phyloP scores from a whole-genome alignment of 1,140 invertebrate species.

The Cydia pomonella region DNA sequence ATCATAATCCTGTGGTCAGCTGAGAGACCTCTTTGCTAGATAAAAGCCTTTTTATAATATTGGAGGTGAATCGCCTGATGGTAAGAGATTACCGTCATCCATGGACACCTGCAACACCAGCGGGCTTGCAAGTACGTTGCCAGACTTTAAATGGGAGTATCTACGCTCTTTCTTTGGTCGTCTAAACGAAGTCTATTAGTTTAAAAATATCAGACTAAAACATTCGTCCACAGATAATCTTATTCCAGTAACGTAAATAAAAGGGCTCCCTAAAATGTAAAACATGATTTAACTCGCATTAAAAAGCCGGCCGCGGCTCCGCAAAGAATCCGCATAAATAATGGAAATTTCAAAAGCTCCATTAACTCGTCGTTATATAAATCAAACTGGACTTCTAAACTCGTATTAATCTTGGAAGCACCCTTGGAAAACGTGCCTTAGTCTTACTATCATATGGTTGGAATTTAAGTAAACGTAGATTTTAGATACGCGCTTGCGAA shows the following conservation, averaged over 20 bases:
- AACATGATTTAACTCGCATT: slow-evolving; percentile 18
- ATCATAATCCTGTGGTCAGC: too few species aligned
- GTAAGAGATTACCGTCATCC: too few species aligned
- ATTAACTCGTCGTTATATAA: slow-evolving; percentile 15
- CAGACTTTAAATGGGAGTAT: too few species aligned
- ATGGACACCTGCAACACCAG: too few species aligned
- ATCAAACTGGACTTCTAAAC: not conserved
- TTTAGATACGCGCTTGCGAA: not conserved
- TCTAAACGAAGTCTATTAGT: too few species aligned
- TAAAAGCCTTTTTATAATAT: too few species aligned
- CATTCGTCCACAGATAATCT: not conserved
- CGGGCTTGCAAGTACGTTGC: too few species aligned
- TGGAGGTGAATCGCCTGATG: too few species aligned
- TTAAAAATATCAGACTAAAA: not conserved
- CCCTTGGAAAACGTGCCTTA: not conserved
- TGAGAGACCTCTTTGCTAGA: too few species aligned
- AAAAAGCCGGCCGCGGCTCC: not conserved
- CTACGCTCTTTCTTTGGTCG: too few species aligned
- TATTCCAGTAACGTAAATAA: not conserved
- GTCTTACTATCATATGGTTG: not conserved
- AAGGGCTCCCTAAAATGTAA: slow-evolving; percentile 1
- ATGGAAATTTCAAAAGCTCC: slow-evolving; percentile 20
- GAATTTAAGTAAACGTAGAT: not conserved
- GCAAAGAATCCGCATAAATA: slow-evolving; percentile 30
- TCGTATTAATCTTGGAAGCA: not conserved